phyloP scores from a whole-genome alignment of 2,888 invertebrate genomes.

The Dascillus cervinus region DNA sequence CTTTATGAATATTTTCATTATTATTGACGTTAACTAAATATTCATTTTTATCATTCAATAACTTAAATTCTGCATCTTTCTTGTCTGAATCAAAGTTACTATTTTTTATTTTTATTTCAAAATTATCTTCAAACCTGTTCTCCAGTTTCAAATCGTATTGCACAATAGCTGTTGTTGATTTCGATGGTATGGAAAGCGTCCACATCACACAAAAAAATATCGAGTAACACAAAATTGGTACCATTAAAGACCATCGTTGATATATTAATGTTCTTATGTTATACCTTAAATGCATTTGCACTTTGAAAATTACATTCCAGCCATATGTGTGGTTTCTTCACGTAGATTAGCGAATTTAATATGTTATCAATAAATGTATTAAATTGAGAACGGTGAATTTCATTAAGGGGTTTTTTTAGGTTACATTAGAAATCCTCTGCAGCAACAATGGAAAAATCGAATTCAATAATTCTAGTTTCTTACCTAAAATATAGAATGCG shows the following conservation, averaged over 20 bases:
- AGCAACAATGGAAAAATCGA: too few relatives aligned
- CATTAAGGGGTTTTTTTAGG: too few relatives aligned
- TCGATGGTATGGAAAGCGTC: constrained; percentile 44
- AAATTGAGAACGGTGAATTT: too few relatives aligned
- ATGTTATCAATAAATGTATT: too few relatives aligned
- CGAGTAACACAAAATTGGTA: constrained; percentile 49
- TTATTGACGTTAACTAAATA: constrained; percentile 39
- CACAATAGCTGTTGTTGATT: constrained; percentile 21
- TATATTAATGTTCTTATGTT: constrained; percentile 22
- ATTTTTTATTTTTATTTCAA: constrained; percentile 39
- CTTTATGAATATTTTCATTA: constrained; percentile 34
- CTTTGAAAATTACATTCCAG: constrained; percentile 1
- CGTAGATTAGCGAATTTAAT: too few relatives aligned
- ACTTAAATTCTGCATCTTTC: constrained; percentile 38
- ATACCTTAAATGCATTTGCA: constrained; percentile 7
- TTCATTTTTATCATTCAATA: constrained; percentile 45
- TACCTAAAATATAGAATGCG: too few relatives aligned
- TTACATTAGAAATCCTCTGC: too few relatives aligned
- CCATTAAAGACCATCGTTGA: constrained; percentile 48
- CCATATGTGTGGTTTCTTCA: too few relatives aligned
- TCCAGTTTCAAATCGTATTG: constrained; percentile 2
- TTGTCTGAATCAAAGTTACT: constrained; percentile 48
- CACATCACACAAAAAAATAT: constrained; percentile 48
- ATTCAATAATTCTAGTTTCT: too few relatives aligned
- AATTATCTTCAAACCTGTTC: constrained; percentile 30